Base-by-base conservation (phyloP, 2,797 vertebrate genomes). In the Ibycter americanus region DNA sequence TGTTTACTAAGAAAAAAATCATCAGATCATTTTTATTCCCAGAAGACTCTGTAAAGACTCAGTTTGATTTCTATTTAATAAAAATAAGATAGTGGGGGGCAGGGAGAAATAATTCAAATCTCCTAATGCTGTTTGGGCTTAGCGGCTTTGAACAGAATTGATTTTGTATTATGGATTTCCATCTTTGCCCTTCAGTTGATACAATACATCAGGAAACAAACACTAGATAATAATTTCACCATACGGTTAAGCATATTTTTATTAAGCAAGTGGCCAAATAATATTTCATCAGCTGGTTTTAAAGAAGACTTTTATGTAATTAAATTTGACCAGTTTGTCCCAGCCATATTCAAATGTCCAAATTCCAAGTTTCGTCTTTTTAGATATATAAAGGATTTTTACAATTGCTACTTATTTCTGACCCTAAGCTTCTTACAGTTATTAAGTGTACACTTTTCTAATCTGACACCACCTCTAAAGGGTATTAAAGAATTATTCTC, bases 11-110 rank as follows among this genome's bases (percentile, higher is more conserved):
- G 80, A 61, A 70, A 89, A 70, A 89, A 86, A 87, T 63, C 5
- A 70, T 46, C 36, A 65, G 38, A 72, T 27, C 2, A 5, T 54
- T 79, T 83, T 65, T 79, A n/a, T 38, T 93, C 52, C 27, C 73
- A 16, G 47, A 68, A 61, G 36, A 71, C 55, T 46, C 54, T 72
- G 27, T 63, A 90, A 95, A 55, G 8, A 19, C 52, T 59, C 58
- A 42, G 29, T 65, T 63, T 88, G 23, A 91, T 87, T 92, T 92
- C 61, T 93, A 4, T 78, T 96, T 96, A 85, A 96, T 89, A 87
- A 94, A 97, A 94, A 84, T 63, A 79, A 76, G 44, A 44, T 82
- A 54, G 32, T 51, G 27, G 18, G 40, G 49, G 34, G 42, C 47
- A 83, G 36, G 9, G 12, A 21, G 11, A 70, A 91, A 55, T 70